Evolutionary conservation across 2,888 invertebrate genomes (phyloP), one percentile per base, ranked within the genome.

Genomic region (Dascillus cervinus): DNA sequence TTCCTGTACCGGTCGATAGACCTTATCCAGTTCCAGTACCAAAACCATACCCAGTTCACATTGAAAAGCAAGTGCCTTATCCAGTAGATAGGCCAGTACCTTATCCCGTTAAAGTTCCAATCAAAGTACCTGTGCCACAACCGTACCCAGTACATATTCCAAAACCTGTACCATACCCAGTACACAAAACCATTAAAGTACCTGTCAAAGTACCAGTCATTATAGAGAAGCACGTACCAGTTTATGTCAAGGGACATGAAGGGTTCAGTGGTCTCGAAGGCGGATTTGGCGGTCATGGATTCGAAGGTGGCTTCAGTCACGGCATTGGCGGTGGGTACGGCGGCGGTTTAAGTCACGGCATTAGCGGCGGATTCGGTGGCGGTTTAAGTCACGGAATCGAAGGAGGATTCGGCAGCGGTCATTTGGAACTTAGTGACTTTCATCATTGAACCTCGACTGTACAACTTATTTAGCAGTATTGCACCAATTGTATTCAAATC

Each of bases 1-100:
- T 53, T 11, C 41, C 44, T 11, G 45, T 50, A 11, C 51, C 43
- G 11, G 46, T 53, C 5, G 46, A 46, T 29, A 46, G 36, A 29
- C 70, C 71, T 1, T 64, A 66, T 2, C 70, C 71, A 2, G 69
- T 69, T 1, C 64, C 62, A 37, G 71, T 72, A 1, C 66, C 66
- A 1, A 65, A 68, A 6, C 70, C 71, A 1, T 48, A 51, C 43
- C 52, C 53, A 39, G 67, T 71, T 1, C 58, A 66, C 2, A 67
- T 71, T 0, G 70, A 70, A 41, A 60, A 70, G 28, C 70, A 69
- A 3, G 66, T 70, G 19, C 65, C 69, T 2, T 63, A 65, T 20
- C 71, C 65, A 1, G 69, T 72, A 2, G 62, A 70, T 4, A 72
- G 72, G 41, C 69, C 67, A 0, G 70, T 72, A 1, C 70, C 52